phyloP scores from a whole-genome alignment of 2,888 invertebrate species.

The Clitarchus hookeri region DNA sequence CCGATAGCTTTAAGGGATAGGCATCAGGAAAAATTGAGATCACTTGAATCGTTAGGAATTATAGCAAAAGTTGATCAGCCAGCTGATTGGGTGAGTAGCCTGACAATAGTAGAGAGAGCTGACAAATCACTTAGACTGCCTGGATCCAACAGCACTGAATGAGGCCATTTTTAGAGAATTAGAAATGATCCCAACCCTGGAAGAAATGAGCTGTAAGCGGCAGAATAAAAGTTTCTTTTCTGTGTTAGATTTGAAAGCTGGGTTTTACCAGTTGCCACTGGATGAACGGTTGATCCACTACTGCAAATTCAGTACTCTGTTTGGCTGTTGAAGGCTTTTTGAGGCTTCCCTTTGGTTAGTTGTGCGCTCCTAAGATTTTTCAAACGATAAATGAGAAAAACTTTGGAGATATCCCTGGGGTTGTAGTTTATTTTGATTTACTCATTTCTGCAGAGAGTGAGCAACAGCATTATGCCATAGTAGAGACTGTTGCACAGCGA shows the following conservation, averaged over 20 bases:
- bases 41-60: no score
- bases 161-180: not conserved
- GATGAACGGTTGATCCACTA: not conserved
- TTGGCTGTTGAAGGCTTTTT: not conserved
- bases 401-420: not conserved
- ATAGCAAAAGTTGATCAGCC: no score
- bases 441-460: not conserved
- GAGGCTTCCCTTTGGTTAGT: not conserved
- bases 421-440: not conserved
- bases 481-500: not conserved
- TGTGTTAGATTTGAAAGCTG: not conserved
- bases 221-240: not conserved
- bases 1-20: no score
- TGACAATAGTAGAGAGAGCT: no score
- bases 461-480: not conserved
- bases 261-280: conserved; percentile 9
- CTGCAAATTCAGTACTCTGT: conserved; percentile 11
- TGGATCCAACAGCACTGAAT: not conserved
- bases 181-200: not conserved
- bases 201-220: not conserved
- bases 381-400: not conserved
- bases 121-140: not conserved
- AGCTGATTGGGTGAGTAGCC: no score
- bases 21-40: no score
- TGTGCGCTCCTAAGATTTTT: not conserved